Conservation (phyloP, 2,888 invertebrate genomes). For the Drosophila barbarae region DNA sequence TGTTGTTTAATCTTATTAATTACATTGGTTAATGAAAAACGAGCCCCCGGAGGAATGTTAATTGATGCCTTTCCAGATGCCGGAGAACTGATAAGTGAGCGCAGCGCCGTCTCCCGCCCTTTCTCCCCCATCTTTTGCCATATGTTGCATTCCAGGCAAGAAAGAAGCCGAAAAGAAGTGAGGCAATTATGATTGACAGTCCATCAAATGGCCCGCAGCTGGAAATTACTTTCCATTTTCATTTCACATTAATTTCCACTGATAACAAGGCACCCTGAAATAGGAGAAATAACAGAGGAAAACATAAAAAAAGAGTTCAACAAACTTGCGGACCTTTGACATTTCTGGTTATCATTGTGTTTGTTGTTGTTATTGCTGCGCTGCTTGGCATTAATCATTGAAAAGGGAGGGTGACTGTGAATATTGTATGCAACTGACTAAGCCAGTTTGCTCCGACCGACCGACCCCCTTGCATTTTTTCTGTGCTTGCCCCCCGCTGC, state of each 20-base stretch:
- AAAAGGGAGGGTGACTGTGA: conserved; percentile 44
- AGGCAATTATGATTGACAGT: conserved; percentile 71
- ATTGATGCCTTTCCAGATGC: conserved; percentile 56
- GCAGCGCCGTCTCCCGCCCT: conserved; percentile 1
- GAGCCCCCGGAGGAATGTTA: conserved; percentile 58
- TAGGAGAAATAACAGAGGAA: conserved; percentile 12
- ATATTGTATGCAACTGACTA: conserved; percentile 30
- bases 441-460: conserved; percentile 31
- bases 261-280: conserved; percentile 48
- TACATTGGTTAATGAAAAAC: conserved; percentile 68
- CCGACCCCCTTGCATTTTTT: conserved; percentile 3
- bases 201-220: conserved; percentile 53
- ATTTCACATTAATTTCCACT: conserved; percentile 59
- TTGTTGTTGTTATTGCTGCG: conserved; percentile 7
- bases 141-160: conserved; percentile 38
- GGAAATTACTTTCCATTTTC: conserved; percentile 65
- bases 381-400: conserved; percentile 61
- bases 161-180: conserved; percentile 23
- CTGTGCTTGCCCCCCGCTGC: conserved; percentile 19
- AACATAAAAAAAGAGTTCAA: conserved; percentile 59
- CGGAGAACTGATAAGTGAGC: conserved; percentile 33
- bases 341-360: conserved; percentile 42
- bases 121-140: conserved; percentile 27
- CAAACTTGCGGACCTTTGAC: conserved; percentile 71
- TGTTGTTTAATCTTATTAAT: conserved; percentile 74